Base-by-base conservation (phyloP, 2,113 vertebrate genomes). In the Scomber japonicus region DNA sequence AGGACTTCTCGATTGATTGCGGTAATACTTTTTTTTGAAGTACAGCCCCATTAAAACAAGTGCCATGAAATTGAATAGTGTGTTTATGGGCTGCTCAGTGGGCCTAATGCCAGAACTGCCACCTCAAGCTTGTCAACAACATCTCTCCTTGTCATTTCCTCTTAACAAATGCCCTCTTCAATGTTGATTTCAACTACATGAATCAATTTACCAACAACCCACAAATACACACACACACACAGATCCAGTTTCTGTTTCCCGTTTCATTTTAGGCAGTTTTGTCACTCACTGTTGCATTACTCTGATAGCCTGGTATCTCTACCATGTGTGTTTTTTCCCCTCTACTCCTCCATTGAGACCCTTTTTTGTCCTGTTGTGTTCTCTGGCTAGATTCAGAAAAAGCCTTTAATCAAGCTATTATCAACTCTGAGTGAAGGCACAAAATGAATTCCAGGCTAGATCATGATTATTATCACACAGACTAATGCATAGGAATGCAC, bases 41-140 rank as follows among this genome's bases (percentile, higher is more conserved):
- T 57, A n/a, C 50, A 59, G 67, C 62, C 57, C 55, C 78, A 81
- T 93, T 91, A 90, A 93, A 91, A 71, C 57, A 76, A 66, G 75
- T 54, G 51, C 76, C 75, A 78, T 92, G 82, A 92, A 87, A 93
- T 76, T 86, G 55, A 87, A 79, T 85, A 57, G 75, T 72, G 86
- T 86, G 88, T 93, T 92, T 88, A 91, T 88, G 78, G 72, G 83
- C 56, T 78, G 60, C 72, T 53, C 19, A 64, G 54, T 24, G 46
- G 53, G 67, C 78, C 62, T 82, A 48, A 78, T 79, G 84, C 79
- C 90, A 86, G 62, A 17, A 16, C 73, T 79, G 84, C 73, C 84
- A 78, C 76, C 72, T 83, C 30, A 3, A 53, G 65, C 87, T 75
- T 76, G 75, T 90, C 89, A 82, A 73, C 83, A 88, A 54, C 77